A percentile compares a stretch with the other conserved stretches of the same genome.
These are phyloP conservation scores for Orchestes rusci DNA, from an alignment of 2,888 invertebrate species.

Conservation along the genomic window DNA sequence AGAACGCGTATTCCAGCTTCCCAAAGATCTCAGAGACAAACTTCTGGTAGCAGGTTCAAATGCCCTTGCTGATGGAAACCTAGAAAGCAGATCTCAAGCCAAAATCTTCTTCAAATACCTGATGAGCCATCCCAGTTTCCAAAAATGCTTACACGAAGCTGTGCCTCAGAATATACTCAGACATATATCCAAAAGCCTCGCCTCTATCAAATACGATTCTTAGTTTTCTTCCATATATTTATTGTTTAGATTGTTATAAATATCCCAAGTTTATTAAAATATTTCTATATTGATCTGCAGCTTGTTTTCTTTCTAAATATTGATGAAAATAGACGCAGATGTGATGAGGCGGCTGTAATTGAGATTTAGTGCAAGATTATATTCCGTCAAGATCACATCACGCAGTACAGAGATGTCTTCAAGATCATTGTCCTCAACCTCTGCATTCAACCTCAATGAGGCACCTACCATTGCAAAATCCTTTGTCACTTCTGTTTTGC, in stretches of 20 bases:
- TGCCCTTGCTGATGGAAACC: slow-evolving; percentile 76
- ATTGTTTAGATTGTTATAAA: neutral
- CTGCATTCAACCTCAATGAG: no score
- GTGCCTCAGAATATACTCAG: slow-evolving; percentile 72
- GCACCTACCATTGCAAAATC: no score
- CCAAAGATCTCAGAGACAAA: slow-evolving; percentile 68
- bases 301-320: no score
- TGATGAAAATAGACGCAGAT: no score
- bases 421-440: no score
- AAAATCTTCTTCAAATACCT: slow-evolving; percentile 69
- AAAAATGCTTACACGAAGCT: slow-evolving; percentile 68
- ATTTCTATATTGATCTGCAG: neutral
- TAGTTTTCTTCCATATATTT: slow-evolving; percentile 2
- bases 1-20: slow-evolving; percentile 62
- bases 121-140: slow-evolving; percentile 67
- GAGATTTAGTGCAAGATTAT: no score
- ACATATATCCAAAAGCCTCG: slow-evolving; percentile 76
- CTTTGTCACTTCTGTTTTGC: no score
- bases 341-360: no score
- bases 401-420: no score
- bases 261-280: neutral
- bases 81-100: slow-evolving; percentile 73
- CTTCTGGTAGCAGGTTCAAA: slow-evolving; percentile 74
- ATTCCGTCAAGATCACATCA: no score
- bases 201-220: slow-evolving; percentile 44